Evolutionary conservation across 2,113 vertebrate species (phyloP), one percentile per base, ranked within the genome.

Genomic region (Ptychochromis oligacanthus): DNA sequence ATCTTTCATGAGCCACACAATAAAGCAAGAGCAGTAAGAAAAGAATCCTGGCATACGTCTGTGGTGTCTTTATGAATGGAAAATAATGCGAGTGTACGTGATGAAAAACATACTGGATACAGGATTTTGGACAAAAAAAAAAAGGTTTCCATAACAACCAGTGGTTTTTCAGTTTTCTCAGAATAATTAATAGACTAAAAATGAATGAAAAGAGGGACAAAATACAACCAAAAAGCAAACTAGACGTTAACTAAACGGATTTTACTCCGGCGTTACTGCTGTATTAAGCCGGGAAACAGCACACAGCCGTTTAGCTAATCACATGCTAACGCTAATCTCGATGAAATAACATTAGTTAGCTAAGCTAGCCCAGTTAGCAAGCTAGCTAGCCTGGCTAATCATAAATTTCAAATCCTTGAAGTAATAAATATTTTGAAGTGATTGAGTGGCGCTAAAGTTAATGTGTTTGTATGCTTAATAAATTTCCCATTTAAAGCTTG

Each of bases 271-370:
- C 8, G 5, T 52, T 13, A 52, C 61, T 65, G 62, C 17, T 72
- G 36, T 12, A 36, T 57, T 46, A 90, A 83, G 81, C 90, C 83
- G 85, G 87, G 89, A 72, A 82, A 22, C 74, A 26, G 74, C 75
- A 59, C 83, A 70, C 82, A 87, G 81, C 91, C 46, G n/a, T 49
- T 52, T 9, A 67, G 90, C 88, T 89, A 86, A 58, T 65, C 77
- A 64, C 17, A 59, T 26, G 89, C 78, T 83, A 87, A 82, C 13
- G 80, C 60, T 79, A 79, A 40, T 55, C 40, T 52, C 22, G 58
- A 28, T n/a, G 17, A 40, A 72, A 36, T 54, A 28, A 43, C 59
- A 55, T 67, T 80, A 78, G 43, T 36, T 26, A 76, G 70, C 70
- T 75, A 60, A 11, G 75, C 86, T 84, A 81, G 82, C 90, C 70